Evolutionary conservation across 1,140 invertebrate genomes (phyloP).

Genomic region (Ips nitidus): DNA sequence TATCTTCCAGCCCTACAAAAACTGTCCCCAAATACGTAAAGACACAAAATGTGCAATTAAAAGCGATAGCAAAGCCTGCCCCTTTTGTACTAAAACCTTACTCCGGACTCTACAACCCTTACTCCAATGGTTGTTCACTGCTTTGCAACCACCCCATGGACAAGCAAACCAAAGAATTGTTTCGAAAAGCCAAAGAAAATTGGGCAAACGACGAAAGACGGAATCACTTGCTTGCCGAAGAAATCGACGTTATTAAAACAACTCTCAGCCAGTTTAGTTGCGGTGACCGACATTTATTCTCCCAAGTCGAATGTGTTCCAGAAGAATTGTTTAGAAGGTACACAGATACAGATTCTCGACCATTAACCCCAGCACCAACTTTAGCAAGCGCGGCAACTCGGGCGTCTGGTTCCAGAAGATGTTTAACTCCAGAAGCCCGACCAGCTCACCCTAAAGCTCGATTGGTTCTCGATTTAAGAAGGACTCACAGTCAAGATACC

Average conservation of each 20-base stretch:
- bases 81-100: slow-evolving; percentile 72
- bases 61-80: slow-evolving; percentile 54
- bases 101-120: slow-evolving; percentile 77
- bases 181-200: slow-evolving; percentile 69
- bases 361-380: slow-evolving; percentile 72
- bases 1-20: slow-evolving; percentile 45
- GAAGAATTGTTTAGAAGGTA: slow-evolving; percentile 64
- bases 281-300: slow-evolving; percentile 20
- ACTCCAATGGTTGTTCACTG: slow-evolving; percentile 73
- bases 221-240: slow-evolving; percentile 54
- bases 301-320: slow-evolving; percentile 54
- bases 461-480: slow-evolving; percentile 57
- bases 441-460: slow-evolving; percentile 44
- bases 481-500: slow-evolving; percentile 60
- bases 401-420: slow-evolving; percentile 52
- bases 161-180: slow-evolving; percentile 69
- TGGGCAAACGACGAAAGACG: slow-evolving; percentile 63
- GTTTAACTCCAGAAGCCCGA: slow-evolving; percentile 57
- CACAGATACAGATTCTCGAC: slow-evolving; percentile 77
- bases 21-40: slow-evolving; percentile 32
- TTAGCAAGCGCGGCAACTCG: slow-evolving; percentile 62
- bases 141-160: slow-evolving; percentile 81
- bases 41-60: slow-evolving; percentile 38
- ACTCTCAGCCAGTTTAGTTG: slow-evolving; percentile 49
- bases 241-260: slow-evolving; percentile 56